Evolutionary conservation across 2,797 vertebrate genomes (phyloP).

Genomic region (Dendrocincla tyrannina): DNA sequence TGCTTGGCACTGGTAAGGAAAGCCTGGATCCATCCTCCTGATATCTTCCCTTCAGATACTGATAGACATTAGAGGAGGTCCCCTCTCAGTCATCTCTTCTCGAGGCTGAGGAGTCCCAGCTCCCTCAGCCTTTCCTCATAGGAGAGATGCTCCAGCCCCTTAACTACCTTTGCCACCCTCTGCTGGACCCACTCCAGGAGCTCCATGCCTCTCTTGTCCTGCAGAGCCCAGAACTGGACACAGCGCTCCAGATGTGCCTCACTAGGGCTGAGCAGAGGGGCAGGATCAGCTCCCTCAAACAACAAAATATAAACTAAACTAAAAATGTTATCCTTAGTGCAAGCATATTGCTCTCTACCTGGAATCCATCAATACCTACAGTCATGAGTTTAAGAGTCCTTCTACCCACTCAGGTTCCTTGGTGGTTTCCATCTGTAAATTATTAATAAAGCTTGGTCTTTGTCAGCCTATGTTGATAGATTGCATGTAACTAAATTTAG

Average conservation of each 20-base stretch:
- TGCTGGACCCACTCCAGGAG: background rate
- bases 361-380: background rate
- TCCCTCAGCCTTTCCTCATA: background rate
- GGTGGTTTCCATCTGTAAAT: background rate
- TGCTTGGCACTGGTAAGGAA: background rate
- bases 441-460: background rate
- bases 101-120: background rate
- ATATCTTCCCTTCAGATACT: background rate
- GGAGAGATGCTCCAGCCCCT: background rate
- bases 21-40: background rate
- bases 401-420: background rate
- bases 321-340: background rate
- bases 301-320: background rate
- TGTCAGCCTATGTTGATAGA: background rate
- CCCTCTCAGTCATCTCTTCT: background rate
- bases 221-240: background rate
- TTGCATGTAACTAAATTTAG: background rate
- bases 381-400: background rate
- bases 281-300: background rate
- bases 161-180: background rate
- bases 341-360: background rate
- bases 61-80: background rate
- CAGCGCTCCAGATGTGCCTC: no score
- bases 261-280: no score
- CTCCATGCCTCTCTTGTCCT: background rate